These are phyloP conservation scores for Cyprinella venusta DNA, from an alignment of 2,797 vertebrate genomes.

Conservation along the genomic window DNA sequence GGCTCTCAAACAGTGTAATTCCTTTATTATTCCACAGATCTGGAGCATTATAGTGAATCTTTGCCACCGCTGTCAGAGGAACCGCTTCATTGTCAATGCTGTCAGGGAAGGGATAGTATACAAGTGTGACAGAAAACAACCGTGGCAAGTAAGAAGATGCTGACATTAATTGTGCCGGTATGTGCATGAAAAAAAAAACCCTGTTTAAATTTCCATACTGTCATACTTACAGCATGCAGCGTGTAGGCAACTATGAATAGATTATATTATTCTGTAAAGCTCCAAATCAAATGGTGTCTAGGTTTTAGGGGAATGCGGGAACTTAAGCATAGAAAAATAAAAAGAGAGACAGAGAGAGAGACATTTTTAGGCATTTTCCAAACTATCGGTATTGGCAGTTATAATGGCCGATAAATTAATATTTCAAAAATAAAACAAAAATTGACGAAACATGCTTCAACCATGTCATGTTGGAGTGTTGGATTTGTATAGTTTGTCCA, in stretches of 20 bases:
- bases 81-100: slow-evolving; percentile 1
- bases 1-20: neutral
- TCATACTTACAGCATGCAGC: neutral
- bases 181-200: neutral
- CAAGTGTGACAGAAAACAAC: slow-evolving; percentile 24
- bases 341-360: too few species aligned
- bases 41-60: neutral
- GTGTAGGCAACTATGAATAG: neutral
- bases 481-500: too few species aligned
- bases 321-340: neutral
- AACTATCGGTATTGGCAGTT: too few species aligned
- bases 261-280: neutral
- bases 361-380: too few species aligned
- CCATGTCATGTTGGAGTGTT: too few species aligned
- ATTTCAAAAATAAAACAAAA: too few species aligned
- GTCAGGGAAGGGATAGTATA: neutral
- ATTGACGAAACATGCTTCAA: too few species aligned
- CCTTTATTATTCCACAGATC: slow-evolving; percentile 7
- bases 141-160: slow-evolving; percentile 16
- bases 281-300: neutral
- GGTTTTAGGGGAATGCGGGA: neutral
- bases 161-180: slow-evolving; percentile 20
- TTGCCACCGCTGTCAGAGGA: neutral
- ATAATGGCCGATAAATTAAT: too few species aligned
- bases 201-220: slow-evolving; percentile 17